Base-by-base conservation (phyloP, 2,888 invertebrate species). In the Empis stercorea region DNA sequence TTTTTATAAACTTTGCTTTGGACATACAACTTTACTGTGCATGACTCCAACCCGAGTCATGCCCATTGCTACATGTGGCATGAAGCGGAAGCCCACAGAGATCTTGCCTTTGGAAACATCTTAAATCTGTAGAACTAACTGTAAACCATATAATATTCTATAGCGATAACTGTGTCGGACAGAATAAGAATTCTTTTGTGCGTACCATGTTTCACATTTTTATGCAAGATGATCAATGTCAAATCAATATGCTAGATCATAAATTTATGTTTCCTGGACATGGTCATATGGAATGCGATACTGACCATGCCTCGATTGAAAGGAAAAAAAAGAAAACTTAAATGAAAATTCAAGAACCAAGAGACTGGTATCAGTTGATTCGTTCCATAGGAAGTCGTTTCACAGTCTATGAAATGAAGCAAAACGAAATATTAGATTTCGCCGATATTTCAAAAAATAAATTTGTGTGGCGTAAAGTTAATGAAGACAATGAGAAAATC, bases 131-230 rank as follows among this genome's bases (percentile, higher is more conserved):
- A 23, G 23, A 14, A 14, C 14, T 23, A 14, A 27, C 20, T 23
- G 15, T 30, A 14, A 41, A 41, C 14, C 41, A 41, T 30, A 13
- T 30, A 13, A 30, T 27, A 15, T 27, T 41, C 14, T 41, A 41
- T 10, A 23, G 23, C 34, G 34, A 34, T 34, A 34, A 13, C 13
- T 34, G 34, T n/a, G 13, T 13, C 3, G 34, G 34, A 13, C 41
- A 41, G 23, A 41, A 41, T 30, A 27, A 41, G 30, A 41, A 41
- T 41, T 41, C 41, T 6, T 14, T 15, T n/a, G 41, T 41, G n/a
- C 10, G 11, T 27, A 20, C 40, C 7, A 40, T 40, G 40, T 17
- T 23, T n/a, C 17, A n/a, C 9, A 17, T 20, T n/a, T 13, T 40
- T n/a, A 40, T 40, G 23, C 27, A 34, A 34, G 13, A 34, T 20